A percentile compares a stretch with the other conserved stretches of the same genome.
Evolutionary conservation across 2,888 invertebrate species (phyloP).

Genomic region (Chaetogeoica ovagalla): DNA sequence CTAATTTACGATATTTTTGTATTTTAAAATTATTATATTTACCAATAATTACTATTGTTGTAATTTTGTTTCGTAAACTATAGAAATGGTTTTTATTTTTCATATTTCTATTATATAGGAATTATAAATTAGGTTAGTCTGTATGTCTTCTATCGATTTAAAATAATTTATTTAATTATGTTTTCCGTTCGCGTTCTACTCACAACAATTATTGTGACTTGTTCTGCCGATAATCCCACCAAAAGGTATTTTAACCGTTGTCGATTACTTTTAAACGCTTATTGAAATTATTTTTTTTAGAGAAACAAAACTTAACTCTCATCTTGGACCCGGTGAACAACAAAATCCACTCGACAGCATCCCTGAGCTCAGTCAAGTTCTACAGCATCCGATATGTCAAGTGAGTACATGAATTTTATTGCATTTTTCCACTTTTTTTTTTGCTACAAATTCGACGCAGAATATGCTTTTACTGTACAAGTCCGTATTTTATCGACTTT

Average conservation of each 20-base stretch:
- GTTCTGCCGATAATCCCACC: background rate
- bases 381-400: slow-evolving; percentile 49
- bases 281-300: slow-evolving; percentile 12
- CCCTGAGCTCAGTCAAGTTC: slow-evolving; percentile 34
- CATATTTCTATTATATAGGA: background rate
- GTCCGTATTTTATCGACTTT: no score
- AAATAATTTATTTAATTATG: background rate
- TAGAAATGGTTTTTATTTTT: background rate
- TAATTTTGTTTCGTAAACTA: background rate
- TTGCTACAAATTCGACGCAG: background rate
- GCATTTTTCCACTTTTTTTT: background rate
- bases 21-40: no score
- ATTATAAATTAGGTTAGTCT: background rate
- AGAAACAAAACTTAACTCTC: slow-evolving; percentile 30
- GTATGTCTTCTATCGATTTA: background rate
- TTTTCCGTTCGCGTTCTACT: background rate
- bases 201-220: background rate
- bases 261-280: background rate
- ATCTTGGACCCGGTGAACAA: slow-evolving; percentile 34
- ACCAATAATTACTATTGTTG: no score
- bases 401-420: slow-evolving; percentile 34
- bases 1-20: no score
- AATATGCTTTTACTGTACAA: no score
- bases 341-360: slow-evolving; percentile 31
- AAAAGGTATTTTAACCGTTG: slow-evolving; percentile 7